Percentiles rank a stretch among this genome's conserved stretches.
Evolutionary conservation across 2,888 invertebrate genomes (phyloP).

Genomic region (Aproaerema taeniolella): DNA sequence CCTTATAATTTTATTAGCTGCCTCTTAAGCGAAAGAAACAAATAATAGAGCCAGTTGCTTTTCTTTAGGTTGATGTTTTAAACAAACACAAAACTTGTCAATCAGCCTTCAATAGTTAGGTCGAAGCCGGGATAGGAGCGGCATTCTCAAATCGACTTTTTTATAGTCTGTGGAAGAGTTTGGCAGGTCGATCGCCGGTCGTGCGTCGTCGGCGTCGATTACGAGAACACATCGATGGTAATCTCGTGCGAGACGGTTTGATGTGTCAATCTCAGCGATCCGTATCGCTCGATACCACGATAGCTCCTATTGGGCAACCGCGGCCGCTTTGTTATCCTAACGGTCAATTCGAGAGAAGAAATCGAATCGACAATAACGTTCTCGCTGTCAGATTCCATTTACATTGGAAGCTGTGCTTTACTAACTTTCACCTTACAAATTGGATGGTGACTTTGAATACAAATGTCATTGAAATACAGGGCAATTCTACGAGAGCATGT

Average conservation of each 20-base stretch:
- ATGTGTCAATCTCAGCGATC: conserved; percentile 70
- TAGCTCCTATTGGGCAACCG: conserved; percentile 70
- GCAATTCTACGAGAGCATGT: conserved; percentile 32
- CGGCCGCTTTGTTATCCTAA: conserved; percentile 70
- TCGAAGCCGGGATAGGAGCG: conserved; percentile 8
- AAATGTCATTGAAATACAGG: too few species aligned
- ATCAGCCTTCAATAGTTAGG: too few species aligned
- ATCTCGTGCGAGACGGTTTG: conserved; percentile 59
- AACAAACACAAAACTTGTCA: too few species aligned
- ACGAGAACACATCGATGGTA: conserved; percentile 58
- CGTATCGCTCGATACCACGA: conserved; percentile 38
- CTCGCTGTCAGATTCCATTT: conserved; percentile 34
- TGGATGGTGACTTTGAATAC: conserved; percentile 3
- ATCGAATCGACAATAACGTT: conserved; percentile 39
- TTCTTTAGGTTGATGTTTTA: too few species aligned
- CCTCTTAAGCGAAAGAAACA: too few species aligned
- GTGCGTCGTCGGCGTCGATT: conserved; percentile 59
- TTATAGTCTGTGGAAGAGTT: conserved; percentile 32
- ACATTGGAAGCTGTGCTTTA: conserved; percentile 28
- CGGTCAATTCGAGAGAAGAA: conserved; percentile 54
- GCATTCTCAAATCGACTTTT: conserved; percentile 8
- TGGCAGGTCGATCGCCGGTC: conserved; percentile 48
- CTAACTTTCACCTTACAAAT: conserved; percentile 18
- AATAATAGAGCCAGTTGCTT: too few species aligned
- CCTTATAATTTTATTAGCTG: too few species aligned